These are phyloP conservation scores for Rapana venosa DNA, from an alignment of 2,888 invertebrate genomes.

Conservation along the genomic window DNA sequence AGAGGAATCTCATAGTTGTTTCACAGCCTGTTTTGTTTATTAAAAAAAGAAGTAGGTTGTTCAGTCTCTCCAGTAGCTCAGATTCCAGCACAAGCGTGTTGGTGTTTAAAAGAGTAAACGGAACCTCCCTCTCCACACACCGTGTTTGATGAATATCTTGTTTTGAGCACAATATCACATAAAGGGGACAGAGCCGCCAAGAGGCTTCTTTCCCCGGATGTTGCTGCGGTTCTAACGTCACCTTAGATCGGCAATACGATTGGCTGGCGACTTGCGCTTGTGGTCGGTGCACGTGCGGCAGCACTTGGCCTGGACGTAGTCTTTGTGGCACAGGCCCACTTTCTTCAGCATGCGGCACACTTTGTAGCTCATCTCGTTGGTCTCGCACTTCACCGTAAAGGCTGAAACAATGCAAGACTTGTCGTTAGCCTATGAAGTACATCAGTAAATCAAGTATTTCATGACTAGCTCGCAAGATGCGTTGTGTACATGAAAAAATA, in stretches of 20 bases:
- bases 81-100: not conserved
- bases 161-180: slow-evolving; percentile 45
- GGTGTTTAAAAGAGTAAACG: not conserved
- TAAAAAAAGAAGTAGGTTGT: not conserved
- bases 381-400: slow-evolving; percentile 63
- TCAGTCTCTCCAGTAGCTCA: not conserved
- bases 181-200: not conserved
- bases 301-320: slow-evolving; percentile 72
- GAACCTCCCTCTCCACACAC: not conserved
- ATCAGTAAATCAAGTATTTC: too few relatives aligned
- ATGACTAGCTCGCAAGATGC: too few relatives aligned
- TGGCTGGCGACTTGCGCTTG: slow-evolving; percentile 45
- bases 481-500: too few relatives aligned
- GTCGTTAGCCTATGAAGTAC: too few relatives aligned
- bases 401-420: slow-evolving; percentile 54
- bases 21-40: not conserved
- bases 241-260: slow-evolving; percentile 40
- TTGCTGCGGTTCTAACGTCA: slow-evolving; percentile 22
- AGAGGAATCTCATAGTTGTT: not conserved
- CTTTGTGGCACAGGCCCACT: slow-evolving; percentile 70
- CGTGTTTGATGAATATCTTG: not conserved
- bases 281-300: slow-evolving; percentile 69
- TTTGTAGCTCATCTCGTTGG: slow-evolving; percentile 68
- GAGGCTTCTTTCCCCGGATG: not conserved
- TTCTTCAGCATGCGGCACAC: slow-evolving; percentile 70